phyloP scores from a whole-genome alignment of 1,140 invertebrate species.

The Sitophilus oryzae region DNA sequence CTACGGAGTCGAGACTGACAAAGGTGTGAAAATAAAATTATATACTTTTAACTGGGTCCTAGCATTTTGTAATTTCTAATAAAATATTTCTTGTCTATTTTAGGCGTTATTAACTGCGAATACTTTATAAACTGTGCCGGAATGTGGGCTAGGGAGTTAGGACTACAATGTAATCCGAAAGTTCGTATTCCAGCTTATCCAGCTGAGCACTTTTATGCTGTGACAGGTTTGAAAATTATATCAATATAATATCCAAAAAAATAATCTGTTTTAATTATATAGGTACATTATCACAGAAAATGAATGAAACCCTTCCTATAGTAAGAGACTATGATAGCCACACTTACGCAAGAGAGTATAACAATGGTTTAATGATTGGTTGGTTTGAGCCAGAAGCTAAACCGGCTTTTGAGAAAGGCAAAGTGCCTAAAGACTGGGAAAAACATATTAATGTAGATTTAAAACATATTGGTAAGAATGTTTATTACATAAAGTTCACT shows the following conservation, averaged over 20 bases:
- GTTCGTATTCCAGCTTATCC: conserved; percentile 66
- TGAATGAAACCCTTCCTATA: conserved; percentile 45
- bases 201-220: conserved; percentile 64
- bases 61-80: neutral
- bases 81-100: neutral
- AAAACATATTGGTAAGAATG: conserved; percentile 57
- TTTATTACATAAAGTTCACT: neutral
- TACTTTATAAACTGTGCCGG: conserved; percentile 71
- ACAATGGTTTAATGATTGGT: conserved; percentile 56
- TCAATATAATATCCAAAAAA: conserved; percentile 11
- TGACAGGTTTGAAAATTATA: conserved; percentile 47
- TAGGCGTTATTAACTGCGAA: conserved; percentile 57
- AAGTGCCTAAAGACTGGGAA: conserved; percentile 58
- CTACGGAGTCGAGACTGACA: conserved; percentile 53
- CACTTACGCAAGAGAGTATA: conserved; percentile 56
- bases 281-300: conserved; percentile 14
- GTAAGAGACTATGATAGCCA: conserved; percentile 66
- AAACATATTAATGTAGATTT: conserved; percentile 50
- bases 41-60: neutral
- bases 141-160: conserved; percentile 66
- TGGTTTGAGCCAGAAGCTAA: conserved; percentile 63
- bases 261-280: conserved; percentile 20
- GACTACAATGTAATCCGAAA: conserved; percentile 55
- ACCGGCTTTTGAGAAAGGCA: conserved; percentile 55
- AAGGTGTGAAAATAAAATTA: conserved; percentile 36